These are phyloP conservation scores for Diarsia brunnea DNA, from an alignment of 2,888 invertebrate genomes.

Conservation along the genomic window DNA sequence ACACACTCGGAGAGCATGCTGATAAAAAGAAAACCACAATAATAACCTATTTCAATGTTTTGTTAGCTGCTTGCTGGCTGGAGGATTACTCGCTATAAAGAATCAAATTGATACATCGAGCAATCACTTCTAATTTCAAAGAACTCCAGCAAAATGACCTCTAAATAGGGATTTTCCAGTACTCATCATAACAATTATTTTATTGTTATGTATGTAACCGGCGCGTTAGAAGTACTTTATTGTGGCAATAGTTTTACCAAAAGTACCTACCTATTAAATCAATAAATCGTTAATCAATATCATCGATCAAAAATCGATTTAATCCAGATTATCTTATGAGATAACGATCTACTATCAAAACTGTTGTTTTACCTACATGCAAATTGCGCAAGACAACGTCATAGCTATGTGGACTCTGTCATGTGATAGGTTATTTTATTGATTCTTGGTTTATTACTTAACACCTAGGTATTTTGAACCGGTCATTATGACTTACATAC, in stretches of 20 bases:
- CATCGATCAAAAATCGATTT: conserved; percentile 47
- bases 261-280: conserved; percentile 33
- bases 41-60: neutral
- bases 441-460: neutral
- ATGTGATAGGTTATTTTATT: conserved; percentile 14
- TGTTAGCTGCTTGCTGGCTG: neutral
- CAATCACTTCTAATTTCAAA: neutral
- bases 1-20: neutral
- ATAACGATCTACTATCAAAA: conserved; percentile 53
- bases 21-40: neutral
- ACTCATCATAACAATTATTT: conserved; percentile 24
- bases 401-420: conserved; percentile 30
- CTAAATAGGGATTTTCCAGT: conserved; percentile 10
- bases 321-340: conserved; percentile 49
- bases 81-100: neutral
- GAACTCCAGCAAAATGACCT: neutral
- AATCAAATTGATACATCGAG: neutral
- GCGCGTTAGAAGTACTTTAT: conserved; percentile 38
- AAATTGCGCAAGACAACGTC: conserved; percentile 40
- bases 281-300: conserved; percentile 47
- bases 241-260: conserved; percentile 32
- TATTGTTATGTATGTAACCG: conserved; percentile 21
- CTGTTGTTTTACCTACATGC: conserved; percentile 41
- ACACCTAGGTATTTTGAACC: conserved; percentile 4
- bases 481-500: neutral